Base-by-base conservation (phyloP, 1,140 invertebrate genomes). In the Aradophagus sp. region DNA sequence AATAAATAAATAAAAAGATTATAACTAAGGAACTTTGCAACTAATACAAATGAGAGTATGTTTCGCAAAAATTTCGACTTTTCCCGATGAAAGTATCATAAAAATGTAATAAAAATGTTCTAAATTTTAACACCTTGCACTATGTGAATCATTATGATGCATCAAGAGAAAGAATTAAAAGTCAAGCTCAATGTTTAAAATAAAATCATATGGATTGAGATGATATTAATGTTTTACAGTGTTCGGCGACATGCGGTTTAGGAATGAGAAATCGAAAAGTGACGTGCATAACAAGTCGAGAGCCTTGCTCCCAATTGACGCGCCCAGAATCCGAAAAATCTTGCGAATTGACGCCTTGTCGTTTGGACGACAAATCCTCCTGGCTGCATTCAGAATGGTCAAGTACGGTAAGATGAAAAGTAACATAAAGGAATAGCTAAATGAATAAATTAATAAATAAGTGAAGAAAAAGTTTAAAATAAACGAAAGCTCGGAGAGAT, bases 381-480 rank as follows among this genome's bases (percentile, higher is more conserved):
- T 84, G 82, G 82, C 34, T 84, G 15, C 75, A 78, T 36, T 75
- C 80, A 1, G 77, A 81, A 36, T 84, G 82, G 82, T 81, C 82
- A 20, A 71, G 73, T 5, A 69, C 79, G 77, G 82, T 84, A 65
- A 63, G 35, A 31, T 1, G 42, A 42, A 19, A 35, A 58, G 15
- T 19, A 39, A 12, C 14, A n/a, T n/a, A n/a, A n/a, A n/a, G n/a
- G n/a, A n/a, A n/a, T n/a, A n/a, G n/a, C n/a, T n/a, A n/a, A n/a
- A n/a, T n/a, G n/a, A n/a, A n/a, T n/a, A n/a, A 5, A 6, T n/a
- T n/a, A n/a, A n/a, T n/a, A n/a, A n/a, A n/a, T n/a, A n/a, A n/a
- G n/a, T n/a, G n/a, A n/a, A n/a, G n/a, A n/a, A n/a, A n/a, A n/a
- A n/a, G n/a, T n/a, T n/a, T n/a, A n/a, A n/a, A n/a, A n/a, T n/a